Conservation (phyloP, 1,140 invertebrate genomes). For the Trichonephila inaurata region DNA sequence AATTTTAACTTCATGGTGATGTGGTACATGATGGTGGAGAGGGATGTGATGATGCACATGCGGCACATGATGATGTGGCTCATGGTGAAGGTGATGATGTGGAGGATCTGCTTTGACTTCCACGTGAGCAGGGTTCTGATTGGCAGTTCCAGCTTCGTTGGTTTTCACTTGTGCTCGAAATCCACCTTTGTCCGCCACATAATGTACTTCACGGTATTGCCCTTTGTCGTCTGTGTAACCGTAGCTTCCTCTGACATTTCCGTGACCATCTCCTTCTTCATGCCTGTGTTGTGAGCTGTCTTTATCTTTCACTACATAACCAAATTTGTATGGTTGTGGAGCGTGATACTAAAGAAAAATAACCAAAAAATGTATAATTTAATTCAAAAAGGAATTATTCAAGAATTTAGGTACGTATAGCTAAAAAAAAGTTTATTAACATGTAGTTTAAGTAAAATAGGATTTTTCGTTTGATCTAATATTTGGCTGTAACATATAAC, state of each 20-base stretch:
- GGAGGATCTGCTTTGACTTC: slow-evolving; percentile 66
- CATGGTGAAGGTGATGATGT: slow-evolving; percentile 45
- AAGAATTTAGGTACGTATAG: too few species aligned
- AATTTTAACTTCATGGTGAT: background rate
- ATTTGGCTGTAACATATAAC: too few species aligned
- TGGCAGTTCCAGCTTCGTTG: slow-evolving; percentile 76
- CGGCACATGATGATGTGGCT: slow-evolving; percentile 41
- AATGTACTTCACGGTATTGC: slow-evolving; percentile 70
- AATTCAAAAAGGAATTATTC: background rate
- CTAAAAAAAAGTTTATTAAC: too few species aligned
- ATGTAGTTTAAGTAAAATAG: too few species aligned
- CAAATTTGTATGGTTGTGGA: slow-evolving; percentile 74
- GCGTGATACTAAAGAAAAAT: background rate
- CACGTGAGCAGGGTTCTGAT: slow-evolving; percentile 60
- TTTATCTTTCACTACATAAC: slow-evolving; percentile 65
- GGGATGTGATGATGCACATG: background rate
- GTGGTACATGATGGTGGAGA: background rate
- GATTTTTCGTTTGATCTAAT: too few species aligned
- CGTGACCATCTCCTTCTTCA: slow-evolving; percentile 71
- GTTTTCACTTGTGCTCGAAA: slow-evolving; percentile 76
- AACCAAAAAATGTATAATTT: background rate
- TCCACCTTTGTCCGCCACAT: slow-evolving; percentile 77
- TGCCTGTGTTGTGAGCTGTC: slow-evolving; percentile 49
- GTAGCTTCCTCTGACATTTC: slow-evolving; percentile 73
- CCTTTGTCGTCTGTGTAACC: slow-evolving; percentile 70